Evolutionary conservation across 2,113 vertebrate species (phyloP).

Genomic region (Thymallus thymallus): DNA sequence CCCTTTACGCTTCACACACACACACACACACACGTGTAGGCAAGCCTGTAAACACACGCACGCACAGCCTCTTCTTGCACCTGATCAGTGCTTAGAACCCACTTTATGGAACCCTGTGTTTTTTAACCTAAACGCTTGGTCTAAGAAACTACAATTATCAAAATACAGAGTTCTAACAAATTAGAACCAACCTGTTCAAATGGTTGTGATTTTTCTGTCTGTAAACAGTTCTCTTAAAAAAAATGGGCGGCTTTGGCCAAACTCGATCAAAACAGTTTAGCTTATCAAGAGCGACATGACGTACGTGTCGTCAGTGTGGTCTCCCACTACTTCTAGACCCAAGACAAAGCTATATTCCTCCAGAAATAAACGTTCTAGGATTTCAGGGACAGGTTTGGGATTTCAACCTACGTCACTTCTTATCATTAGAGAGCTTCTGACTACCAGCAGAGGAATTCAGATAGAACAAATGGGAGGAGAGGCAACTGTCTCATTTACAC

Average conservation of each 20-base stretch:
- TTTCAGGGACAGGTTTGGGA: too few relatives aligned
- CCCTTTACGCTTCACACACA: too few relatives aligned
- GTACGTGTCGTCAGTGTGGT: not conserved
- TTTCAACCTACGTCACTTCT: too few relatives aligned
- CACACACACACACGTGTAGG: not conserved
- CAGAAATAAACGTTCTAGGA: too few relatives aligned
- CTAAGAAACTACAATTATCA: not conserved
- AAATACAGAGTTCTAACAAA: not conserved
- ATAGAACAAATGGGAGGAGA: too few relatives aligned
- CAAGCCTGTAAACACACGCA: not conserved
- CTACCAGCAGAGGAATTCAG: too few relatives aligned
- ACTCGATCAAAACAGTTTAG: not conserved
- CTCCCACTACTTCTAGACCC: too few relatives aligned
- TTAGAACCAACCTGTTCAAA: not conserved
- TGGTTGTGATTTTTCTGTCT: not conserved
- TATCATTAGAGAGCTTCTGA: too few relatives aligned
- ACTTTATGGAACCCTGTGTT: not conserved
- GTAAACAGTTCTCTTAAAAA: too few relatives aligned
- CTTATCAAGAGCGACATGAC: not conserved
- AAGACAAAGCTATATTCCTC: not conserved
- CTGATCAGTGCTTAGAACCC: constrained; percentile 28
- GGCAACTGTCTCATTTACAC: too few relatives aligned
- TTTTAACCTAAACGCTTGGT: not conserved
- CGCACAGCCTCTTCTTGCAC: constrained; percentile 35
- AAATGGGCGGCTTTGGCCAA: not conserved